Base-by-base conservation (phyloP, 2,113 vertebrate genomes). In the Dasypus novemcinctus region DNA sequence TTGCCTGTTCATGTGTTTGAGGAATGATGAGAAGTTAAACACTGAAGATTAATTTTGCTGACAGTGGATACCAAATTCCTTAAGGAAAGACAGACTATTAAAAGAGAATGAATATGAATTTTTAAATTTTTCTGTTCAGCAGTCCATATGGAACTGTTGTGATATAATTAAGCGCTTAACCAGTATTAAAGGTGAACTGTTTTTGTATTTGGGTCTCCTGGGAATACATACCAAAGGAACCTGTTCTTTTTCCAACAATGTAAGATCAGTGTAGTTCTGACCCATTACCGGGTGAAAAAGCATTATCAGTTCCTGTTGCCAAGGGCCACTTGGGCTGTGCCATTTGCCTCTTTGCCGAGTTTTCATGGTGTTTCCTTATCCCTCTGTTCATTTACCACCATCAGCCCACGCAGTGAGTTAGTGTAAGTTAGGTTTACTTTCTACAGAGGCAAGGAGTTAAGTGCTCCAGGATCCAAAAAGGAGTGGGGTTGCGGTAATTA, bases 11-110 rank as follows among this genome's bases (percentile, higher is more conserved):
- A 33, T 5, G 13, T 64, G n/a, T 90, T 63, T 87, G 36, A 82
- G 33, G 52, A 69, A 3, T 69, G 69, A 96, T 18, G 66, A 88
- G 43, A 64, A 79, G 7, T 18, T 92, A 97, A 97, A 97, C 93
- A 79, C 36, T 69, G 92, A 97, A 97, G 88, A 96, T 87, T 89
- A 80, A 96, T 97, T 98, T 97, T 94, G 92, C 89, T 95, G 46
- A 76, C 63, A 46, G 25, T 54, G n/a, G 31, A 17, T 95, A 87
- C 64, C 95, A 93, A 97, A 74, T 54, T 97, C 43, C 29, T 94
- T 93, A 18, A 95, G 33, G 64, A 66, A 83, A 94, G 76, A 81
- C 79, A 96, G 52, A 94, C 64, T 87, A 69, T 33, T 61, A 41
- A 46, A 0, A 0, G 93, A 96, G 33, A 64, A 64, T 80, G 82